Conservation (phyloP, 2,888 invertebrate species). For the Resseliella maxima region DNA sequence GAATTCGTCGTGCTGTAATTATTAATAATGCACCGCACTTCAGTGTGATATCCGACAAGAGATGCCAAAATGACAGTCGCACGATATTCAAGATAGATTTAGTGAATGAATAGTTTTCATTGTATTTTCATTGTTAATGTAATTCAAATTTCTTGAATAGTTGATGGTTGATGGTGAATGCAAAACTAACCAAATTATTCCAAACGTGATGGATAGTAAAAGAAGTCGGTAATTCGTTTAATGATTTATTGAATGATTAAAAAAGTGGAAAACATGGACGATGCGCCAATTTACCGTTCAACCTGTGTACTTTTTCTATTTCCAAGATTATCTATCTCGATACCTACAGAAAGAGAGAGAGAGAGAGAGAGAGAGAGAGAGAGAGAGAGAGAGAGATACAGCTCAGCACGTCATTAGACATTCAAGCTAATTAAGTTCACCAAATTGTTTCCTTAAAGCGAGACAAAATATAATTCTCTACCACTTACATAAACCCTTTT, state of each 20-base stretch:
- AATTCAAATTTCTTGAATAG: not conserved
- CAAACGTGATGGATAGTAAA: slow-evolving; percentile 21
- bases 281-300: not conserved
- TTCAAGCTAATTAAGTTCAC: too few species aligned
- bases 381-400: too few species aligned
- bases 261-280: not conserved
- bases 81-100: not conserved
- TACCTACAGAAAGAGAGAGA: too few species aligned
- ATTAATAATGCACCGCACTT: not conserved
- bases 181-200: not conserved
- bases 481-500: too few species aligned
- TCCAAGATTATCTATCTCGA: too few species aligned
- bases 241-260: not conserved
- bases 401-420: too few species aligned
- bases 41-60: not conserved
- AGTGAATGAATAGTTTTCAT: not conserved
- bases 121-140: not conserved
- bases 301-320: too few species aligned
- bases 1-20: not conserved
- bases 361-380: too few species aligned
- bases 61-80: not conserved
- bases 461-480: too few species aligned
- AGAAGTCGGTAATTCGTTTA: slow-evolving; percentile 31
- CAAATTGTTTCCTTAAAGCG: too few species aligned
- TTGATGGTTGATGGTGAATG: not conserved